Evolutionary conservation across 2,888 invertebrate species (phyloP).

Genomic region (Spodoptera exigua): DNA sequence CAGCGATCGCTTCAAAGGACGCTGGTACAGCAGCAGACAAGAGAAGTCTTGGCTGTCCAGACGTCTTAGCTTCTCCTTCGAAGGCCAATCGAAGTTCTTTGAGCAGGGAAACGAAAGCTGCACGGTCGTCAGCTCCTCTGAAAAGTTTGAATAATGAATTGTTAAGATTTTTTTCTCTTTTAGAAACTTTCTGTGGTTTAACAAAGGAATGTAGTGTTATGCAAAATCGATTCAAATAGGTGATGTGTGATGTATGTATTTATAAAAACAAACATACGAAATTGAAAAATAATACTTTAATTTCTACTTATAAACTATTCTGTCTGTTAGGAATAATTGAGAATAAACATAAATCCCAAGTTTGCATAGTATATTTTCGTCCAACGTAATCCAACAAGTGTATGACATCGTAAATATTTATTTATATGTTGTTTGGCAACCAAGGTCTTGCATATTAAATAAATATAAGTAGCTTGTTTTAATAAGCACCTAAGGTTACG

Average conservation of each 20-base stretch:
- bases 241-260: too few relatives aligned
- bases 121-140: constrained; percentile 95
- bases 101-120: constrained; percentile 94
- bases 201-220: too few relatives aligned
- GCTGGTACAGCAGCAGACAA: constrained; percentile 97
- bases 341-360: too few relatives aligned
- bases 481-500: constrained; percentile 10
- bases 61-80: constrained; percentile 97
- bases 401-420: not conserved
- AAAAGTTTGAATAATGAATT: constrained; percentile 2
- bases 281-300: too few relatives aligned
- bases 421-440: not conserved
- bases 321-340: too few relatives aligned
- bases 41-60: constrained; percentile 94
- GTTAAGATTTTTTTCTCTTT: too few relatives aligned
- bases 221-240: too few relatives aligned
- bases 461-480: not conserved
- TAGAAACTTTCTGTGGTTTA: too few relatives aligned
- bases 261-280: too few relatives aligned
- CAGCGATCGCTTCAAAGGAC: constrained; percentile 97
- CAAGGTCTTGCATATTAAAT: not conserved
- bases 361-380: too few relatives aligned
- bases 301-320: too few relatives aligned
- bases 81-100: constrained; percentile 97
- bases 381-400: too few relatives aligned